Percentiles rank a stretch among this genome's conserved stretches.
Conservation (phyloP, 2,888 invertebrate species). For the Drosophila monieri region DNA sequence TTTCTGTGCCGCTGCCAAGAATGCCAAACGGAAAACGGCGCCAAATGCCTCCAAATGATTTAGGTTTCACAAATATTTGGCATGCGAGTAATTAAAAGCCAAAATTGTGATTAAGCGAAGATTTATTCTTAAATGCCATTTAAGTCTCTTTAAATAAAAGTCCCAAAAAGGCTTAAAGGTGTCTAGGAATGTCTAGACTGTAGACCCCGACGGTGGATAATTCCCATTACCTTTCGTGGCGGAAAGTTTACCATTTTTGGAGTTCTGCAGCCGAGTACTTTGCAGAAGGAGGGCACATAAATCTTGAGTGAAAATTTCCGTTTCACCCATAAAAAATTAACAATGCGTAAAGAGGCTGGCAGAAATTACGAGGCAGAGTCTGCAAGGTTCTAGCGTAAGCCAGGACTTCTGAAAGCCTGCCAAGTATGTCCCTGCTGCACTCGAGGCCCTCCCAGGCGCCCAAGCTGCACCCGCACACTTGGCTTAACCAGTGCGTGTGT, state of each 20-base stretch:
- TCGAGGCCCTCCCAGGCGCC: slow-evolving; percentile 28
- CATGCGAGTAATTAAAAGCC: slow-evolving; percentile 26
- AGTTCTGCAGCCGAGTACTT: slow-evolving; percentile 33
- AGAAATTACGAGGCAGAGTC: slow-evolving; percentile 28
- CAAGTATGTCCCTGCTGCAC: slow-evolving; percentile 41
- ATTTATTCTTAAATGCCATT: not conserved
- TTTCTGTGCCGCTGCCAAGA: slow-evolving; percentile 27
- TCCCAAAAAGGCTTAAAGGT: not conserved
- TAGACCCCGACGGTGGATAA: not conserved
- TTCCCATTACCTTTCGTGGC: slow-evolving; percentile 5
- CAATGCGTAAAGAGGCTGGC: slow-evolving; percentile 41
- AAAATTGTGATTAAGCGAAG: not conserved
- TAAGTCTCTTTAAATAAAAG: not conserved
- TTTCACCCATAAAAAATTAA: slow-evolving; percentile 53
- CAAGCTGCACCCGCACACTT: slow-evolving; percentile 32
- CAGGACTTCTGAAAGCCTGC: slow-evolving; percentile 26
- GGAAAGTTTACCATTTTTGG: not conserved
- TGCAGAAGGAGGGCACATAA: slow-evolving; percentile 47
- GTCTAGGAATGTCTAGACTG: slow-evolving; percentile 5
- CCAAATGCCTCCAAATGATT: slow-evolving; percentile 18
- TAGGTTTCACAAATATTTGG: slow-evolving; percentile 27
- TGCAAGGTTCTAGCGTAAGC: slow-evolving; percentile 31
- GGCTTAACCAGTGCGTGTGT: slow-evolving; percentile 25
- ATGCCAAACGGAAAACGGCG: not conserved
- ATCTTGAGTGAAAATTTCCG: slow-evolving; percentile 44